A percentile compares a stretch with the other conserved stretches of the same genome.
phyloP scores from a whole-genome alignment of 2,797 vertebrate genomes.

The Neosilurus hyrtlii region DNA sequence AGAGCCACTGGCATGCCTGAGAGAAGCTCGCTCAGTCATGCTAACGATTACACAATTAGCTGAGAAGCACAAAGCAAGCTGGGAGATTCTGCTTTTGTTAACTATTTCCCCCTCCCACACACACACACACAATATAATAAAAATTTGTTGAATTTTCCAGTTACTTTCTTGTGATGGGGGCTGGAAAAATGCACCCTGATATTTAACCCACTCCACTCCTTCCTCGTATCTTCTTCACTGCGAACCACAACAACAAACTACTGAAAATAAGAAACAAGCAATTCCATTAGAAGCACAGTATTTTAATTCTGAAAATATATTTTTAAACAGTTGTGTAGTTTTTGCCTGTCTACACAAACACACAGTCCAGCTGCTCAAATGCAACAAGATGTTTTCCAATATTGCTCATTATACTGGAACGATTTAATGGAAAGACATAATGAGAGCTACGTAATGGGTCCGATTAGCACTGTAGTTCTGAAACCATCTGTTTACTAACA shows the following conservation, averaged over 20 bases:
- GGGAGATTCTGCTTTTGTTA: slow-evolving; percentile 51
- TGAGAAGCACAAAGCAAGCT: slow-evolving; percentile 57
- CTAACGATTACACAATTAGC: slow-evolving; percentile 73
- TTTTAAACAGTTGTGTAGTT: slow-evolving; percentile 47
- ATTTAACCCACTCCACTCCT: slow-evolving; percentile 52
- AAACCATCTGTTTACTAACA: slow-evolving; percentile 26
- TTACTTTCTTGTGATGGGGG: slow-evolving; percentile 48
- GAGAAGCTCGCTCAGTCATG: slow-evolving; percentile 71
- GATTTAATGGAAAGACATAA: slow-evolving; percentile 40
- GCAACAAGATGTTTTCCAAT: slow-evolving; percentile 45
- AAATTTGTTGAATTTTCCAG: slow-evolving; percentile 53
- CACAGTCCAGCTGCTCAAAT: slow-evolving; percentile 37
- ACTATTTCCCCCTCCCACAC: slow-evolving; percentile 45
- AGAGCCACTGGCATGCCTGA: slow-evolving; percentile 70
- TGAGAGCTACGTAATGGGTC: slow-evolving; percentile 31
- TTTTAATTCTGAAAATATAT: slow-evolving; percentile 46
- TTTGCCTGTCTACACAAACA: slow-evolving; percentile 38
- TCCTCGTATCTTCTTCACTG: slow-evolving; percentile 52
- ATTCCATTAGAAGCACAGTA: slow-evolving; percentile 38
- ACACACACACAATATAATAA: slow-evolving; percentile 49
- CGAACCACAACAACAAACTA: slow-evolving; percentile 54
- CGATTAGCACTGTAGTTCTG: slow-evolving; percentile 38
- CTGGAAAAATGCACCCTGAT: slow-evolving; percentile 49
- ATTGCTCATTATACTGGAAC: slow-evolving; percentile 30
- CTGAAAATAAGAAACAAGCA: slow-evolving; percentile 40